Conservation (phyloP, 2,888 invertebrate genomes). For the Xanthia icteritia region DNA sequence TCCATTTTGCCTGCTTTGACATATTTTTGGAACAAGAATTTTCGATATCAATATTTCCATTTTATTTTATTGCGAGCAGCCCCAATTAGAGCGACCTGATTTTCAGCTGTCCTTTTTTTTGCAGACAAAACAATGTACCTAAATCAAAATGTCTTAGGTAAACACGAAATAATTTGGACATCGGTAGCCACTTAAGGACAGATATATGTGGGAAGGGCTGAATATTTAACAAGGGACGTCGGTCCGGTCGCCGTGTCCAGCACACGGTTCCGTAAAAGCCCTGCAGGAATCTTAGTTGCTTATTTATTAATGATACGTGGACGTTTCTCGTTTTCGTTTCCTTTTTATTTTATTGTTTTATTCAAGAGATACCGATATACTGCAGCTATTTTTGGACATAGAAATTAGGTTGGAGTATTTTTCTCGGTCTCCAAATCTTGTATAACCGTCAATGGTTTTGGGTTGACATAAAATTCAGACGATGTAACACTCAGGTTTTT, state of each 20-base stretch:
- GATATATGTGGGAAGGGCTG: conserved; percentile 61
- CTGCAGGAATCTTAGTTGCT: conserved; percentile 61
- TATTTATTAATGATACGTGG: conserved; percentile 66
- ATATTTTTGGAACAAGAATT: conserved; percentile 8
- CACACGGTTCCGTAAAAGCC: conserved; percentile 51
- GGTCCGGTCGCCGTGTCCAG: conserved; percentile 45
- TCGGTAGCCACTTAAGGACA: conserved; percentile 61
- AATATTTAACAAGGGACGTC: conserved; percentile 64
- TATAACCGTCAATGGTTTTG: conserved; percentile 27
- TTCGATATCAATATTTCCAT: conserved; percentile 29
- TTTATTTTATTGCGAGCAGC: not conserved
- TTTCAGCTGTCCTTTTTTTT: conserved; percentile 40
- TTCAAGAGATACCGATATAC: conserved; percentile 58
- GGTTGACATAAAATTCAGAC: conserved; percentile 31
- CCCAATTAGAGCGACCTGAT: conserved; percentile 43
- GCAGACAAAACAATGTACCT: conserved; percentile 36
- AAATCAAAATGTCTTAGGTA: conserved; percentile 51
- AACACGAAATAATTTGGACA: conserved; percentile 54
- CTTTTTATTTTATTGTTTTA: conserved; percentile 67
- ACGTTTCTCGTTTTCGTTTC: conserved; percentile 58
- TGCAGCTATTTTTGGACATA: conserved; percentile 48
- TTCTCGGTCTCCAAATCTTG: conserved; percentile 19
- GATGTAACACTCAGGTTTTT: conserved; percentile 16
- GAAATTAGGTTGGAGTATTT: conserved; percentile 54
- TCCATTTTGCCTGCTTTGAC: conserved; percentile 10